Conservation (phyloP, 2,113 vertebrate species). For the Vireo altiloquus region DNA sequence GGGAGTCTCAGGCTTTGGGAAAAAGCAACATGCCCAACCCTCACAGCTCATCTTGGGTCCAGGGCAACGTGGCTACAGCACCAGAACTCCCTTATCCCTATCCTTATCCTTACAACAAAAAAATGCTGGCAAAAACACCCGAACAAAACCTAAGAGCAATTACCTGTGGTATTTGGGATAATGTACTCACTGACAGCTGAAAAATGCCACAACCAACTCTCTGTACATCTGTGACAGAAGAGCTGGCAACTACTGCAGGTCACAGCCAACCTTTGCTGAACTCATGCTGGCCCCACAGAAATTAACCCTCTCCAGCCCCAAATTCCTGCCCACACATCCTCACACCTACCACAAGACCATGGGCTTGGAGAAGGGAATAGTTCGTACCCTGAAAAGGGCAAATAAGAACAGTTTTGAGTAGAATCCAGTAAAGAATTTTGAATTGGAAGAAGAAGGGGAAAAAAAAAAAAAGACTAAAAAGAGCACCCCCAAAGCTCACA, state of each 20-base stretch:
- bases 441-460: background rate
- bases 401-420: background rate
- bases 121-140: background rate
- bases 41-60: fast-evolving
- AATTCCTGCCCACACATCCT: background rate
- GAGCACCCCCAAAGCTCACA: background rate
- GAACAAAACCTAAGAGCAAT: background rate
- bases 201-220: constrained; percentile 4
- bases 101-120: background rate
- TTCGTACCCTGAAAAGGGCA: background rate
- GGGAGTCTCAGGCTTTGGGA: background rate
- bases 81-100: background rate
- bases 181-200: background rate
- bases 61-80: background rate
- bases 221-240: background rate
- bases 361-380: background rate
- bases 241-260: background rate
- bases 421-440: background rate
- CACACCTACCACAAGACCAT: background rate
- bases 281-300: background rate
- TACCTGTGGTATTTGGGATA: constrained; percentile 16
- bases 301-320: background rate
- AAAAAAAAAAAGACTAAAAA: background rate
- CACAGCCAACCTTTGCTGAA: constrained; percentile 24
- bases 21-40: background rate